Evolutionary conservation across 2,888 invertebrate species (phyloP).

Genomic region (Camponotus fellah): DNA sequence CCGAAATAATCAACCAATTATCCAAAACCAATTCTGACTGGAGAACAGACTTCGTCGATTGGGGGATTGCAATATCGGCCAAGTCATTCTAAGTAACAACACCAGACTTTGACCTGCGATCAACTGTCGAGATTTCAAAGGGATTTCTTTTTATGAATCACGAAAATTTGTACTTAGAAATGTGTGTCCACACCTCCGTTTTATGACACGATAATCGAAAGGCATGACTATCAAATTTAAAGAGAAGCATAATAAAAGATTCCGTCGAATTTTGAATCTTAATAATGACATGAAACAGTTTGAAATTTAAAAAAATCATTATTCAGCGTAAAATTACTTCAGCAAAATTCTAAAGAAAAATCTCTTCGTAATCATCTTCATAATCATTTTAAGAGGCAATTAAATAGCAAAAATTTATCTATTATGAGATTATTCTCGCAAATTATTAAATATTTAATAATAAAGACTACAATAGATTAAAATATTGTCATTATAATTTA

Average conservation of each 20-base stretch:
- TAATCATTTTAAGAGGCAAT: neutral
- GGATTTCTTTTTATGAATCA: conserved; percentile 40
- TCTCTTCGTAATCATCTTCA: too few relatives aligned
- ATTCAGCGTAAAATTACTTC: neutral
- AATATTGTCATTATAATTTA: neutral
- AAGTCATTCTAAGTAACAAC: conserved; percentile 77
- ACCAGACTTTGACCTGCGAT: conserved; percentile 55
- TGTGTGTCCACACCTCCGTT: conserved; percentile 23
- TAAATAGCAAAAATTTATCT: neutral
- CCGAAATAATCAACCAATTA: conserved; percentile 77
- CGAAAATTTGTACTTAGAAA: conserved; percentile 49
- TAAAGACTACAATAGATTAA: neutral
- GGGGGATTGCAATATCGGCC: conserved; percentile 69
- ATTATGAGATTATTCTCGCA: neutral
- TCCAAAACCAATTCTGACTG: conserved; percentile 56
- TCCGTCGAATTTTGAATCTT: neutral
- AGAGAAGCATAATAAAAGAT: conserved; percentile 5
- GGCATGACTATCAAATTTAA: conserved; percentile 60
- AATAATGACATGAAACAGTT: neutral
- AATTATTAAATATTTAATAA: conserved; percentile 13
- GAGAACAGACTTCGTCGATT: conserved; percentile 68
- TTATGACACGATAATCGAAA: conserved; percentile 59
- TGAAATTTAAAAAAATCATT: conserved; percentile 3
- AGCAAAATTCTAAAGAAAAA: neutral
- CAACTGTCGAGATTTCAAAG: conserved; percentile 41